Evolutionary conservation across 2,797 vertebrate genomes (phyloP).

Genomic region (Hapalemur alaotrensis): DNA sequence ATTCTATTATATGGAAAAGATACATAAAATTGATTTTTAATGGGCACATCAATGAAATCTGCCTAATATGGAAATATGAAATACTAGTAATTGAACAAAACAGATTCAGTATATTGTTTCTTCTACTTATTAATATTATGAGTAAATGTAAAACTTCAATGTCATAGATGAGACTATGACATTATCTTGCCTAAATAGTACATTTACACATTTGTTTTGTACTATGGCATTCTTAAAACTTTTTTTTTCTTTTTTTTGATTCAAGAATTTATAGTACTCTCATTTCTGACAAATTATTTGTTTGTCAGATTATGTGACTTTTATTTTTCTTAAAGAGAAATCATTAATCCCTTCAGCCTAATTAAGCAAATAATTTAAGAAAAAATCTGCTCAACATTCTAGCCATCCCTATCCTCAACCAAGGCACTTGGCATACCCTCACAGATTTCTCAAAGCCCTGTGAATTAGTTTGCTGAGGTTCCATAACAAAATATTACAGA

Average conservation of each 20-base stretch:
- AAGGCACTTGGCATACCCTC: neutral
- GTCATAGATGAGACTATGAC: neutral
- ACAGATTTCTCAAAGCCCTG: neutral
- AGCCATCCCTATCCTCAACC: neutral
- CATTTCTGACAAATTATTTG: neutral
- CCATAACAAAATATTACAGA: neutral
- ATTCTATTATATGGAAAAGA: neutral
- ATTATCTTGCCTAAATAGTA: constrained; percentile 23
- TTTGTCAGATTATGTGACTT: neutral
- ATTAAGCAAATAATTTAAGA: neutral
- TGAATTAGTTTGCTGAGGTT: neutral
- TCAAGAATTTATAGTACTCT: neutral
- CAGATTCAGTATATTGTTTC: constrained; percentile 20
- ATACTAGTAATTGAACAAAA: neutral
- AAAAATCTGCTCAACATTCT: neutral
- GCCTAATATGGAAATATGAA: neutral
- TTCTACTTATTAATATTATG: constrained; percentile 13
- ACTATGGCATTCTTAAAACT: neutral
- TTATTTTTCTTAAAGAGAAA: neutral
- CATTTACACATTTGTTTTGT: neutral
- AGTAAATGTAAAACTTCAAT: constrained; percentile 46
- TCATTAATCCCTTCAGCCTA: neutral
- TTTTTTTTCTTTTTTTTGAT: neutral
- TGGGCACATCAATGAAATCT: neutral
- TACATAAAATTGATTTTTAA: constrained; percentile 1